Evolutionary conservation across 2,888 invertebrate species (phyloP).

Genomic region (Nemotelus nigrinus): DNA sequence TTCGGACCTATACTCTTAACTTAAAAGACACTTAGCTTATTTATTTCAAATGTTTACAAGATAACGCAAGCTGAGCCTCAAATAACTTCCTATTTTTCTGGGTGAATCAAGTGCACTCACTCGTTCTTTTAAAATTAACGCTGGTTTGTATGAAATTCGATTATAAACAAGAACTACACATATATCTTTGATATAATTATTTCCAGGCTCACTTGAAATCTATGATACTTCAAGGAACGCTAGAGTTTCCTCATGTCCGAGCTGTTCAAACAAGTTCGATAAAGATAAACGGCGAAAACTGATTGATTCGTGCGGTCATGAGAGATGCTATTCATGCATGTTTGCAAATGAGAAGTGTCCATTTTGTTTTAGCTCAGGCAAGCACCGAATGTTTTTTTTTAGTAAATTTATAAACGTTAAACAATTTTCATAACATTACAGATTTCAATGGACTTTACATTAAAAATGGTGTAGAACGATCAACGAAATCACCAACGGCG

Average conservation of each 20-base stretch:
- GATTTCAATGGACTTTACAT: neutral
- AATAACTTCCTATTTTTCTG: too few species aligned
- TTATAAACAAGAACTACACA: too few species aligned
- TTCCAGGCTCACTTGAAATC: too few species aligned
- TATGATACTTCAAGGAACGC: too few species aligned
- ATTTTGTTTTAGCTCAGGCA: conserved; percentile 70
- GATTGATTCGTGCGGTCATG: conserved; percentile 96
- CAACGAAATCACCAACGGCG: conserved; percentile 36
- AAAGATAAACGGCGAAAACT: conserved; percentile 95
- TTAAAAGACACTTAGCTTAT: too few species aligned
- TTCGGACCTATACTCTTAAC: too few species aligned
- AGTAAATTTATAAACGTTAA: neutral
- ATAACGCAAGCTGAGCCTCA: too few species aligned
- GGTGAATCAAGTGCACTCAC: too few species aligned
- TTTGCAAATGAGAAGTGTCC: conserved; percentile 93
- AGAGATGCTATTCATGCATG: conserved; percentile 94
- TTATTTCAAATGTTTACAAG: too few species aligned
- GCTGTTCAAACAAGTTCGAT: conserved; percentile 94
- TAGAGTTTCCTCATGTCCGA: conserved; percentile 73
- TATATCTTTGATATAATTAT: too few species aligned
- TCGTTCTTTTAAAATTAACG: too few species aligned
- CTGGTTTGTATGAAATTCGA: too few species aligned
- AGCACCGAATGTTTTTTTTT: neutral
- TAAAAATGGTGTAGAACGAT: conserved; percentile 45
- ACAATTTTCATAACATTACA: neutral